phyloP scores from a whole-genome alignment of 1,140 invertebrate genomes.

The Drosophila orena region DNA sequence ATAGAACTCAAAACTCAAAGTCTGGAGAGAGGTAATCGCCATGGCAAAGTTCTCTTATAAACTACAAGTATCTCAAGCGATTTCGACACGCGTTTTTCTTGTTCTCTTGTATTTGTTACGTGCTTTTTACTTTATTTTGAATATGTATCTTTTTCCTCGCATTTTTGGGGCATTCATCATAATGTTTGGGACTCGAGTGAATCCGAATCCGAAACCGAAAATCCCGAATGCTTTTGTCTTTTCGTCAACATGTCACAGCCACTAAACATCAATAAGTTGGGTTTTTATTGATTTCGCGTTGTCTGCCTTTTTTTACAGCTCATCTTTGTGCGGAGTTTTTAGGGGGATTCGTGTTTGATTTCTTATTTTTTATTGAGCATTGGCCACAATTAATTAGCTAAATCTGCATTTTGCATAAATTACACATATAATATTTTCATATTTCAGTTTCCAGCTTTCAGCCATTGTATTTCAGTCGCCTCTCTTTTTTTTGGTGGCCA shows the following conservation, averaged over 20 bases:
- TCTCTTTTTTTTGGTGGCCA: constrained; percentile 57
- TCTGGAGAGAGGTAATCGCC: constrained; percentile 30
- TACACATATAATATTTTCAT: constrained; percentile 72
- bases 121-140: constrained; percentile 1
- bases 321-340: constrained; percentile 75
- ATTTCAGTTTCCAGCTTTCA: constrained; percentile 42
- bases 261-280: constrained; percentile 75
- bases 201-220: constrained; percentile 33
- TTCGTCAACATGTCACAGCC: constrained; percentile 77
- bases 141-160: constrained; percentile 30
- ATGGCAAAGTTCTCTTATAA: constrained; percentile 47
- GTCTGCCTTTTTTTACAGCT: constrained; percentile 55
- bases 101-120: constrained; percentile 22
- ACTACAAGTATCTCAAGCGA: constrained; percentile 64
- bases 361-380: constrained; percentile 70
- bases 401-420: constrained; percentile 83
- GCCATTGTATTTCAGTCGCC: constrained; percentile 37
- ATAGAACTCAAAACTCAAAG: constrained; percentile 36
- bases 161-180: constrained; percentile 81
- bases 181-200: constrained; percentile 23
- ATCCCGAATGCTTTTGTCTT: constrained; percentile 64
- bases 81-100: constrained; percentile 69
- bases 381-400: constrained; percentile 80
- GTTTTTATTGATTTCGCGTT: constrained; percentile 42
- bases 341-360: constrained; percentile 46